Conservation (phyloP, 2,797 vertebrate species). For the Myotis planiceps region DNA sequence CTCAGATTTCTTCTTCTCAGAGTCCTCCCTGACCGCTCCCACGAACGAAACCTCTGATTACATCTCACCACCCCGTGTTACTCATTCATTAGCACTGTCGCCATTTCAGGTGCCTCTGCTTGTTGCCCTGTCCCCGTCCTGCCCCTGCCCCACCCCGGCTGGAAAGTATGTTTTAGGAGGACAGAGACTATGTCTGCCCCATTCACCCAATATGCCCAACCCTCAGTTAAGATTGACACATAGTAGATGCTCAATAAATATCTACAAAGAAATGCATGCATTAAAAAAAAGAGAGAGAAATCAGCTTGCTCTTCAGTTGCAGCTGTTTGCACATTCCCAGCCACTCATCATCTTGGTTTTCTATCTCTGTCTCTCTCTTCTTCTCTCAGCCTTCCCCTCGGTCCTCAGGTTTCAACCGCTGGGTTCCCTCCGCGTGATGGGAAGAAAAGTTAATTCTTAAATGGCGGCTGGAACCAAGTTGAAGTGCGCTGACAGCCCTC, state of each 20-base stretch:
- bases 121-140: not conserved
- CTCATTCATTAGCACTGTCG: not conserved
- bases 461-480: not conserved
- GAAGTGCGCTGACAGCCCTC: not conserved
- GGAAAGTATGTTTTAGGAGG: not conserved
- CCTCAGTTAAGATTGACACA: not conserved
- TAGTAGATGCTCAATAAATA: constrained; percentile 9
- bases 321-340: not conserved
- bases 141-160: not conserved
- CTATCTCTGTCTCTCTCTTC: not conserved
- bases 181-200: not conserved
- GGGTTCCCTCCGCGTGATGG: not conserved
- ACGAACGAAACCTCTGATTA: not conserved
- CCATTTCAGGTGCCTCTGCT: not conserved
- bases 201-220: not conserved
- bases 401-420: not conserved
- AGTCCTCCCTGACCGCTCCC: not conserved
- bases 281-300: not conserved
- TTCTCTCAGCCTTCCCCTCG: not conserved
- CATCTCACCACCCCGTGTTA: not conserved
- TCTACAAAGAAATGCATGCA: not conserved
- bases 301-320: not conserved
- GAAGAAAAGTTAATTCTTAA: not conserved
- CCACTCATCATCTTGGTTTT: not conserved
- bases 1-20: not conserved